A percentile compares a stretch with the other conserved stretches of the same genome.
Evolutionary conservation across 1,140 invertebrate species (phyloP).

Genomic region (Ostrea edulis): DNA sequence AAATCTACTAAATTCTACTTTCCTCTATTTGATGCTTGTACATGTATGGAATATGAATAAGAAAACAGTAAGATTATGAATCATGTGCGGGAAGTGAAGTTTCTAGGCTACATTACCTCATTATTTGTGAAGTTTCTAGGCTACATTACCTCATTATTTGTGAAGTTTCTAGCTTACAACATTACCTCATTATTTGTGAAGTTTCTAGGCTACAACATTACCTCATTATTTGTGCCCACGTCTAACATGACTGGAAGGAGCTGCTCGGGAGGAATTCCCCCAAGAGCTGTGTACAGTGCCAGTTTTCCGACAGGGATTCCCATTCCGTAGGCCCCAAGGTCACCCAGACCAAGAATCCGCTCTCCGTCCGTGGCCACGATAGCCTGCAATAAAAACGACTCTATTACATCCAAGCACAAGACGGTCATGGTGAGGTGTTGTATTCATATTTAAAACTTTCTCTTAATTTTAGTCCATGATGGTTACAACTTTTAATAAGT

Average conservation of each 20-base stretch:
- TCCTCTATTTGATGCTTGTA: too few species aligned
- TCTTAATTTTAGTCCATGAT: too few species aligned
- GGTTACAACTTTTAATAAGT: too few species aligned
- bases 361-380: slow-evolving; percentile 79
- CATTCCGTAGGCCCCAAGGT: slow-evolving; percentile 78
- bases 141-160: slow-evolving; percentile 74
- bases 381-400: slow-evolving; percentile 81
- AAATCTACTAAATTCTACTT: too few species aligned
- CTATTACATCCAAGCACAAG: not conserved
- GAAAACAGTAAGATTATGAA: too few species aligned
- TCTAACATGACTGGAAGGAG: slow-evolving; percentile 77
- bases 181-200: slow-evolving; percentile 72
- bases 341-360: slow-evolving; percentile 78
- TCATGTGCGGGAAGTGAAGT: too few species aligned
- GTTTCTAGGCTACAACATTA: slow-evolving; percentile 31
- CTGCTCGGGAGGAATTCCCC: slow-evolving; percentile 74
- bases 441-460: too few species aligned
- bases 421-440: too few species aligned
- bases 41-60: too few species aligned
- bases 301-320: slow-evolving; percentile 79
- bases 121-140: slow-evolving; percentile 77
- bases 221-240: slow-evolving; percentile 78
- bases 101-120: slow-evolving; percentile 60
- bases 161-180: too few species aligned
- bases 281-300: slow-evolving; percentile 78